phyloP scores from a whole-genome alignment of 2,888 invertebrate genomes.

The Ochropacha duplaris region DNA sequence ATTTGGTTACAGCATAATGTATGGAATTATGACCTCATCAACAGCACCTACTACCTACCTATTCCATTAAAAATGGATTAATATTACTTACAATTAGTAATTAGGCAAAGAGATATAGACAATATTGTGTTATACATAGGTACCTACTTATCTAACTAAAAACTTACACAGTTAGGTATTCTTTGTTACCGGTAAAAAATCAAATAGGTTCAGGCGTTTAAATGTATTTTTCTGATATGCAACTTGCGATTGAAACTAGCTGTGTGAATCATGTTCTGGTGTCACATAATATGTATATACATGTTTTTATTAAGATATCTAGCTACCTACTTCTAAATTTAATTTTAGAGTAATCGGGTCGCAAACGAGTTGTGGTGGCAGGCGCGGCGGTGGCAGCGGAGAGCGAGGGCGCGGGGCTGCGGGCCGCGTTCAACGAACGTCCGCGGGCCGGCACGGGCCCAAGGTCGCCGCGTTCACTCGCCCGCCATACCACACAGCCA shows the following conservation, averaged over 20 bases:
- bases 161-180: too few relatives aligned
- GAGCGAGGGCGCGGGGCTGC: constrained; percentile 32
- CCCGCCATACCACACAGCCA: constrained; percentile 24
- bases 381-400: constrained; percentile 23
- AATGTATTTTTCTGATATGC: neutral
- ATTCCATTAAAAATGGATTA: neutral
- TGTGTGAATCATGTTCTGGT: neutral
- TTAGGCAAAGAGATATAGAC: neutral
- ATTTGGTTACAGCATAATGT: constrained; percentile 8
- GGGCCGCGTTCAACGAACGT: constrained; percentile 79
- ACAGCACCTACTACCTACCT: neutral
- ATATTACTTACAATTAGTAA: neutral
- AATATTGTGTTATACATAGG: too few relatives aligned
- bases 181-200: neutral
- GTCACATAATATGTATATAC: neutral
- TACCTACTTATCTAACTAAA: too few relatives aligned
- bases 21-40: neutral
- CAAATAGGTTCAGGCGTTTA: neutral
- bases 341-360: constrained; percentile 63
- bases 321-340: constrained; percentile 37
- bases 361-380: constrained; percentile 65
- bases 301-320: constrained; percentile 10
- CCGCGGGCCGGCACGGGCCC: constrained; percentile 76
- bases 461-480: constrained; percentile 77
- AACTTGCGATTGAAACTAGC: too few relatives aligned